Evolutionary conservation across 1,140 invertebrate species (phyloP).

Genomic region (Trichomalopsis sarcophagae): DNA sequence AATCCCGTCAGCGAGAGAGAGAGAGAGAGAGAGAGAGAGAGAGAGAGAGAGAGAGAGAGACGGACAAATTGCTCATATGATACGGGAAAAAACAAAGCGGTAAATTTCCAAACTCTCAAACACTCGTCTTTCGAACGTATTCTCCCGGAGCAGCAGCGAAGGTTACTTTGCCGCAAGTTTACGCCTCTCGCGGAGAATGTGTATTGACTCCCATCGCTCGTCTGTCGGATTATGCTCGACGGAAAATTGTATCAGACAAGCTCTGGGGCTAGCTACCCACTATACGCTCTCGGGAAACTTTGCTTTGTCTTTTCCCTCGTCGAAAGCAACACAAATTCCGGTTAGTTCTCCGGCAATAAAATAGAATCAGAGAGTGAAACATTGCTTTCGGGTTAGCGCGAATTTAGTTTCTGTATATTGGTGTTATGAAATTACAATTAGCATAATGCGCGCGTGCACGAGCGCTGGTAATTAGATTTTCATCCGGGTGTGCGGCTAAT

Average conservation of each 20-base stretch:
- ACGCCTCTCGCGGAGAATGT: neutral
- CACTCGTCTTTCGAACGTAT: neutral
- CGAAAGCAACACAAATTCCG: neutral
- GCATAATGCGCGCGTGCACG: neutral
- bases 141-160: neutral
- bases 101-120: neutral
- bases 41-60: too few relatives aligned
- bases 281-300: neutral
- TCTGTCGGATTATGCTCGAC: slow-evolving; percentile 25
- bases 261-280: neutral
- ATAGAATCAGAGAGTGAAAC: neutral
- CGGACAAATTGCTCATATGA: too few relatives aligned
- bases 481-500: neutral
- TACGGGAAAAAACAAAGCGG: too few relatives aligned
- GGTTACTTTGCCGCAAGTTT: neutral
- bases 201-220: slow-evolving; percentile 22
- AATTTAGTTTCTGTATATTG: neutral
- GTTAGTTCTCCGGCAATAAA: neutral
- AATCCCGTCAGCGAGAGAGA: too few relatives aligned
- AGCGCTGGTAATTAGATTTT: neutral
- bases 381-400: neutral
- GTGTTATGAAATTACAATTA: neutral
- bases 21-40: too few relatives aligned
- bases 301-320: neutral
- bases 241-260: slow-evolving; percentile 24